These are phyloP conservation scores for Cryptocheilus praepositus DNA, from an alignment of 2,888 invertebrate species.

Conservation along the genomic window DNA sequence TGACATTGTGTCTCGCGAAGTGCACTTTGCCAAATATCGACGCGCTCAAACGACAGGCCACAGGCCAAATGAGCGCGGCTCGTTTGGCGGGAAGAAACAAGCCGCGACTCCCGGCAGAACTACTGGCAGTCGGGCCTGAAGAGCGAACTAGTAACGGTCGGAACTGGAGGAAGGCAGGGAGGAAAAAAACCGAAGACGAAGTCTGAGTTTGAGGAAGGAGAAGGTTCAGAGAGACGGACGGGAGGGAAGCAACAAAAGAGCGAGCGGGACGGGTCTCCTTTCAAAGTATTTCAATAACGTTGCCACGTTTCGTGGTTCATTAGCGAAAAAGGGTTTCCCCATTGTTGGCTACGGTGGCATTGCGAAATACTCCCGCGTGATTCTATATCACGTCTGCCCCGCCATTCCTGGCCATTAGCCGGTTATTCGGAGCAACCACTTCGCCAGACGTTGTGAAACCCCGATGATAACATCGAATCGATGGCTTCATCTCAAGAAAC, in stretches of 20 bases:
- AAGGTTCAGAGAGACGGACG: conserved; percentile 17
- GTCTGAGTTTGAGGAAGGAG: conserved; percentile 34
- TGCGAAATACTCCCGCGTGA: conserved; percentile 49
- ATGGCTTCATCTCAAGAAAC: background rate
- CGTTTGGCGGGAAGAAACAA: background rate
- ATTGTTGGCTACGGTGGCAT: conserved; percentile 54
- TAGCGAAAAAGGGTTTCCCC: conserved; percentile 58
- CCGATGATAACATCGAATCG: conserved; percentile 5
- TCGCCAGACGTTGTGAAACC: conserved; percentile 3
- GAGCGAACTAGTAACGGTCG: background rate
- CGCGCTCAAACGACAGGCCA: conserved; percentile 2
- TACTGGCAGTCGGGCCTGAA: background rate
- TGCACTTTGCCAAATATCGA: conserved; percentile 3
- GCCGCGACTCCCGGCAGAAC: background rate
- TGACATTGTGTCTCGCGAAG: background rate
- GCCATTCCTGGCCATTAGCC: conserved; percentile 46
- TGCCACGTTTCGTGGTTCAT: conserved; percentile 61
- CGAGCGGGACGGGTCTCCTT: conserved; percentile 44
- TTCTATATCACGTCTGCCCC: conserved; percentile 39
- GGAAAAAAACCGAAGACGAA: conserved; percentile 11
- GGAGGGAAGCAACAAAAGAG: conserved; percentile 48
- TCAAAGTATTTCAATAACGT: conserved; percentile 61
- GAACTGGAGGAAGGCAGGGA: background rate
- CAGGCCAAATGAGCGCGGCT: background rate
- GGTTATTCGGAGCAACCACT: conserved; percentile 47